phyloP scores from a whole-genome alignment of 2,113 vertebrate species.

The Brachyhypopomus gauderio region DNA sequence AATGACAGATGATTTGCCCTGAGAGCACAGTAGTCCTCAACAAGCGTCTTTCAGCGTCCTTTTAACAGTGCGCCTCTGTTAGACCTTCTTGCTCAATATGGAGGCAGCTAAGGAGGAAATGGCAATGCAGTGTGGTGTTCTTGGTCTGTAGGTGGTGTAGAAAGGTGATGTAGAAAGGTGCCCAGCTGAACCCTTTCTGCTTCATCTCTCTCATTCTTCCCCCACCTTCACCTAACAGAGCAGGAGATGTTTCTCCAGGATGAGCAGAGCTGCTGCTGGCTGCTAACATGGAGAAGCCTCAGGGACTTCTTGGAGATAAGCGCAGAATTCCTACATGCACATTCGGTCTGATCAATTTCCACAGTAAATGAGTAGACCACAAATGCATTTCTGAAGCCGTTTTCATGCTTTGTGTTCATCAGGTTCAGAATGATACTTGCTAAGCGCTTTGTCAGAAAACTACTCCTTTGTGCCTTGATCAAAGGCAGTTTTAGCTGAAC shows the following conservation, averaged over 20 bases:
- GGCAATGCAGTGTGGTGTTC: background rate
- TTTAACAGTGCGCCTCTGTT: background rate
- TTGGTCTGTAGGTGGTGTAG: background rate
- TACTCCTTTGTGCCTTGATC: background rate
- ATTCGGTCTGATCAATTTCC: constrained; percentile 36
- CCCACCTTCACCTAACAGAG: background rate
- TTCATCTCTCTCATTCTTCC: background rate
- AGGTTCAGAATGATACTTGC: background rate
- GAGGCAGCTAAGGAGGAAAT: background rate
- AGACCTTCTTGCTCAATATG: background rate
- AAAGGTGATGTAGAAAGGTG: background rate
- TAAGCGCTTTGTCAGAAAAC: background rate
- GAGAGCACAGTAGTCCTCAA: background rate
- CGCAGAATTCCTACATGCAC: constrained; percentile 41
- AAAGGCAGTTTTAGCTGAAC: background rate
- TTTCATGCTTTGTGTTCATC: constrained; percentile 13
- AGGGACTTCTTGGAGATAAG: constrained; percentile 23
- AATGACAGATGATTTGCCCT: background rate
- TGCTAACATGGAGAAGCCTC: background rate
- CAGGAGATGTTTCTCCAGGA: constrained; percentile 16
- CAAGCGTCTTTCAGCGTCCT: background rate
- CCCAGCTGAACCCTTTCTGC: background rate
- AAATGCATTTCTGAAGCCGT: background rate
- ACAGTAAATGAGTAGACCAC: background rate
- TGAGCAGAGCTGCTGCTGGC: background rate